phyloP scores from a whole-genome alignment of 2,113 vertebrate species.

The Pluvianellus socialis region DNA sequence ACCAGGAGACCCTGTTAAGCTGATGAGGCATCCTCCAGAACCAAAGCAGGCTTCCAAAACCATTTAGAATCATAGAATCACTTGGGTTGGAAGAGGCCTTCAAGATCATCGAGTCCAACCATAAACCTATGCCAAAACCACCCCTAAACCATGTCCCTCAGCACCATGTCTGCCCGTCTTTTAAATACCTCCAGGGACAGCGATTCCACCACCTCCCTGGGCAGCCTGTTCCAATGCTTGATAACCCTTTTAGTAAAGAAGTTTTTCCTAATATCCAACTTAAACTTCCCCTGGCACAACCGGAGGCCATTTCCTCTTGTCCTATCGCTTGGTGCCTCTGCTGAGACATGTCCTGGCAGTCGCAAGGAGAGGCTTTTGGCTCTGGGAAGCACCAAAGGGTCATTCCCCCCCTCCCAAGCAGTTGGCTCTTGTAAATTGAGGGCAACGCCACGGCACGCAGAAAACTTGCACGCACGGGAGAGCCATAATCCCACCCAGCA shows the following conservation, averaged over 20 bases:
- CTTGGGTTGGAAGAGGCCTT: too few relatives aligned
- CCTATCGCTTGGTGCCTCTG: background rate
- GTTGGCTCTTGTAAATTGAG: background rate
- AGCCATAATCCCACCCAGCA: background rate
- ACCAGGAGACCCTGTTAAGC: background rate
- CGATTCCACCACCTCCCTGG: too few relatives aligned
- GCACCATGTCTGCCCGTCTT: too few relatives aligned
- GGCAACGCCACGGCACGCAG: background rate
- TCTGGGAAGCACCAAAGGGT: background rate
- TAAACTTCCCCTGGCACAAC: too few relatives aligned
- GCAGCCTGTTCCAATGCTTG: too few relatives aligned
- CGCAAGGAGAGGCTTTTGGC: background rate
- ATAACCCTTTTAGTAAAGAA: too few relatives aligned
- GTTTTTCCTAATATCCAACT: too few relatives aligned
- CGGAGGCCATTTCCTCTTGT: too few relatives aligned
- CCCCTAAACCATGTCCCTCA: too few relatives aligned
- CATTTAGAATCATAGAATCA: background rate
- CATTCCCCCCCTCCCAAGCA: background rate
- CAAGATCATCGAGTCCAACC: too few relatives aligned
- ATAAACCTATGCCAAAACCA: too few relatives aligned
- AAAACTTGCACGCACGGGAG: background rate
- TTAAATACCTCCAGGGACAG: too few relatives aligned
- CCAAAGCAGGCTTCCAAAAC: background rate
- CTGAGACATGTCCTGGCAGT: background rate
- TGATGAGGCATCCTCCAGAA: background rate